A percentile compares a stretch with the other conserved stretches of the same genome.
Evolutionary conservation across 2,113 vertebrate species (phyloP).

Genomic region (Hippocampus mohnikei): DNA sequence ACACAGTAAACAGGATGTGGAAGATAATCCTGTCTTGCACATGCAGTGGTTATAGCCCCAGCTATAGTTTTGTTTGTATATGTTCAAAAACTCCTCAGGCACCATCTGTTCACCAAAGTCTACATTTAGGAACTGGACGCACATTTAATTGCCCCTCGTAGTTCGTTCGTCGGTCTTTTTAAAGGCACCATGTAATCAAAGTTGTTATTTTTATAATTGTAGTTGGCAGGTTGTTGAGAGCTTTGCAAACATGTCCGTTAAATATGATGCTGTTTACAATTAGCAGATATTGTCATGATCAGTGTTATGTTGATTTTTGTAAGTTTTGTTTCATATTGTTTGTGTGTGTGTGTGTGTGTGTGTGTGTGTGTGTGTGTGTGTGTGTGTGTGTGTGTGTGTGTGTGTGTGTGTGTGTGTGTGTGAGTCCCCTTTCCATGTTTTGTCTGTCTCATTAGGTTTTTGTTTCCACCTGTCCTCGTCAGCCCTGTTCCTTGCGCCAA

Average conservation of each 20-base stretch:
- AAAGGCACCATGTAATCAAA: neutral
- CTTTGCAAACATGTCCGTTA: neutral
- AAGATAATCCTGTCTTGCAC: neutral
- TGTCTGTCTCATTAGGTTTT: too few species aligned
- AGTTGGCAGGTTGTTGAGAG: neutral
- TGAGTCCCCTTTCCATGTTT: too few species aligned
- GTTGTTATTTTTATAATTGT: neutral
- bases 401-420: too few species aligned
- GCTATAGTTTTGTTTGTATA: neutral
- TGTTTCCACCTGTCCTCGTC: too few species aligned
- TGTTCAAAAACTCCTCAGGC: neutral
- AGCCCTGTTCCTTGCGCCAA: too few species aligned
- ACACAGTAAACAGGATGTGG: conserved; percentile 2
- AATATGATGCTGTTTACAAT: too few species aligned
- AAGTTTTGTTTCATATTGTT: too few species aligned
- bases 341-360: too few species aligned
- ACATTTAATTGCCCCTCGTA: neutral
- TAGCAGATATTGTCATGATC: too few species aligned
- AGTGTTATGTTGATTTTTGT: too few species aligned
- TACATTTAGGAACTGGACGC: neutral
- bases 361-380: too few species aligned
- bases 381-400: too few species aligned
- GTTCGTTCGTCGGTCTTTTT: neutral
- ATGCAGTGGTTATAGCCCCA: neutral
- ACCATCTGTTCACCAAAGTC: neutral